Evolutionary conservation across 2,113 vertebrate species (phyloP).

Genomic region (Columbina picui): DNA sequence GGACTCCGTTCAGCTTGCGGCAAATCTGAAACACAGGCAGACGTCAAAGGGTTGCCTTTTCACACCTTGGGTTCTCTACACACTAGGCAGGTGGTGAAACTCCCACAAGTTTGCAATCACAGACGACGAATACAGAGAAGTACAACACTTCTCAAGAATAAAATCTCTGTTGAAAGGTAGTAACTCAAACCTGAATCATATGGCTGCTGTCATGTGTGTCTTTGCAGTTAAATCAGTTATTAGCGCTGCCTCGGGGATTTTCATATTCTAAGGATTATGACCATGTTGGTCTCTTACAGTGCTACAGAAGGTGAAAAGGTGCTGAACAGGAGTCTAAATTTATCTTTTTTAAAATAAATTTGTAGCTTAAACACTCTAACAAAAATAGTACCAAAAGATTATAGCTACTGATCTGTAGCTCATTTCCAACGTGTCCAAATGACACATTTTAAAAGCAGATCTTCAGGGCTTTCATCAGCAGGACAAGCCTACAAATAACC

Average conservation of each 20-base stretch:
- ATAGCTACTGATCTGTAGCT: not conserved
- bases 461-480: not conserved
- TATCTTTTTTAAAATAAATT: not conserved
- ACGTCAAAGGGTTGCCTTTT: fast-evolving
- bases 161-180: not conserved
- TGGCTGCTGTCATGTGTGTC: fast-evolving
- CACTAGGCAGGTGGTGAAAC: not conserved
- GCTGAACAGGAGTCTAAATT: not conserved
- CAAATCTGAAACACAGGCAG: slow-evolving; percentile 83
- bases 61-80: not conserved
- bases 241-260: not conserved
- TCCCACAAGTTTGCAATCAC: not conserved
- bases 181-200: not conserved
- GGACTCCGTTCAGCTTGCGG: slow-evolving; percentile 93
- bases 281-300: not conserved
- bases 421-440: not conserved
- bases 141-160: not conserved
- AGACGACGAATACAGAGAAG: fast-evolving
- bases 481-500: not conserved
- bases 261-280: not conserved
- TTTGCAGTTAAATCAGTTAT: not conserved
- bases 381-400: not conserved
- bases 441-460: not conserved
- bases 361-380: not conserved
- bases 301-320: not conserved